Evolutionary conservation across 1,140 invertebrate genomes (phyloP).

Genomic region (Augochlora pura): DNA sequence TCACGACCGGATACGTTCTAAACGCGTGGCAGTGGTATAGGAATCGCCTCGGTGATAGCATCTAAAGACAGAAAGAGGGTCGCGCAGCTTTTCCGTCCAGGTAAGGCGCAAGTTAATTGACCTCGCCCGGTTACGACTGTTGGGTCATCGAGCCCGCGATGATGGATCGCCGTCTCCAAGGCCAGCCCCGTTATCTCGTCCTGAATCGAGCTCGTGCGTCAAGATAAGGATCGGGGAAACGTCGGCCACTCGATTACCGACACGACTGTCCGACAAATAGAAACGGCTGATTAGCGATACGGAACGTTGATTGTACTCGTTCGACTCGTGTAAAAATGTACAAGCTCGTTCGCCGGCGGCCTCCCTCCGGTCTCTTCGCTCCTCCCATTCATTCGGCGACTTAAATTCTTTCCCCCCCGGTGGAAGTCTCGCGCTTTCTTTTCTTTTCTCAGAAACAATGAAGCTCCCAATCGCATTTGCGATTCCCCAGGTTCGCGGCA

Average conservation of each 20-base stretch:
- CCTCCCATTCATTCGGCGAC: constrained; percentile 20
- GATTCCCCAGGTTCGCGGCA: constrained; percentile 60
- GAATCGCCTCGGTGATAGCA: no score
- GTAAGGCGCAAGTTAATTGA: background rate
- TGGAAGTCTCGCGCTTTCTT: constrained; percentile 39
- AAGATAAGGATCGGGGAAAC: constrained; percentile 11
- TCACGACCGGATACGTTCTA: no score
- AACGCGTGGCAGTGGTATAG: no score
- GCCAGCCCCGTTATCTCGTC: background rate
- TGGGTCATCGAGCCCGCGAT: background rate
- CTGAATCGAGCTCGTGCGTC: constrained; percentile 2
- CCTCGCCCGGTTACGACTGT: background rate
- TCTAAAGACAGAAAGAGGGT: no score
- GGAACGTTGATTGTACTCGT: background rate
- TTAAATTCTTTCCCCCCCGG: constrained; percentile 42
- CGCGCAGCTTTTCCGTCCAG: no score
- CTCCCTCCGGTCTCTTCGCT: background rate
- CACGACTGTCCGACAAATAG: background rate
- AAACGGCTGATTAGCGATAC: background rate
- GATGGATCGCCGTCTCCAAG: background rate
- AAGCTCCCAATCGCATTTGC: constrained; percentile 73
- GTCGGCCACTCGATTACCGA: background rate
- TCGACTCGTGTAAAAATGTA: constrained; percentile 45
- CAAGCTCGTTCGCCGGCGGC: constrained; percentile 24
- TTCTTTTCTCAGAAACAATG: constrained; percentile 66